These are phyloP conservation scores for Corella eumyota DNA, from an alignment of 23 tunicate species.

Conservation along the genomic window DNA sequence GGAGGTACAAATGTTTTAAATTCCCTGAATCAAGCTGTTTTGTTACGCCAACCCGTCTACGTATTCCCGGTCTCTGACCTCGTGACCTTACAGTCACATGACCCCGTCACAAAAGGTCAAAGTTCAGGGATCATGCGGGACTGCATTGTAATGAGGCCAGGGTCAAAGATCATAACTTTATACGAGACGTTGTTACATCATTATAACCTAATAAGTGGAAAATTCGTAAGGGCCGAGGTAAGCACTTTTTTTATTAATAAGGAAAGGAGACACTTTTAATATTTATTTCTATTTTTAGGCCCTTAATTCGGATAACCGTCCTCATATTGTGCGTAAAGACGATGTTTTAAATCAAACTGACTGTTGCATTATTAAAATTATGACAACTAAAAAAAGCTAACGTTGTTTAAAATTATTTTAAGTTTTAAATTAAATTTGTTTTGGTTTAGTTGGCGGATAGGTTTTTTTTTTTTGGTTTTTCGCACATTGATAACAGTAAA, in stretches of 20 bases:
- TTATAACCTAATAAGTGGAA: constrained; percentile 4
- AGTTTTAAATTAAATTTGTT: too few species aligned
- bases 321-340: constrained; percentile 4
- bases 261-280: too few species aligned
- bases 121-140: constrained; percentile 3
- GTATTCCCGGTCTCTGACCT: constrained; percentile 11
- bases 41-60: background rate
- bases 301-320: background rate
- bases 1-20: constrained; percentile 2
- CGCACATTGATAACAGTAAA: too few species aligned
- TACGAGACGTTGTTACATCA: constrained; percentile 1
- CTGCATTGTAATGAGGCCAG: constrained; percentile 7
- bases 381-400: constrained; percentile 13
- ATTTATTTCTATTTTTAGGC: background rate
- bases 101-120: background rate
- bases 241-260: too few species aligned
- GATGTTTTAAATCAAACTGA: background rate
- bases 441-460: too few species aligned
- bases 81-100: constrained; percentile 5
- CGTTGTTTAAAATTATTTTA: too few species aligned
- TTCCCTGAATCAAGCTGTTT: constrained; percentile 3
- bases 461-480: too few species aligned
- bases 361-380: constrained; percentile 6
- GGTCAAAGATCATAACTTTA: background rate
- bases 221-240: constrained; percentile 16